phyloP scores from a whole-genome alignment of 2,888 invertebrate species.

The Euclidia mi region DNA sequence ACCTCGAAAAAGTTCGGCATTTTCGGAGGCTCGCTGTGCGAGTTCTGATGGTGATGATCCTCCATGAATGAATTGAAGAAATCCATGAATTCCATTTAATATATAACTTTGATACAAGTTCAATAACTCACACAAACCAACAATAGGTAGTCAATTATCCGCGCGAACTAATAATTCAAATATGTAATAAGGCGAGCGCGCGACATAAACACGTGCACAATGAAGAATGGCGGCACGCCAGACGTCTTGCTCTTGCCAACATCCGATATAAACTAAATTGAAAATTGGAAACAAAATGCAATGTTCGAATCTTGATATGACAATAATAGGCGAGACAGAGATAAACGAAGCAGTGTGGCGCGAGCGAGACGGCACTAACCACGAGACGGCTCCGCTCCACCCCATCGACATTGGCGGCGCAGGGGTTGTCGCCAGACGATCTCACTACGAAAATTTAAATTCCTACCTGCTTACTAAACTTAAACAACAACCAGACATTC shows the following conservation, averaged over 20 bases:
- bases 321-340: conserved; percentile 88
- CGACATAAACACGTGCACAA: conserved; percentile 78
- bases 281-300: conserved; percentile 90
- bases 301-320: conserved; percentile 89
- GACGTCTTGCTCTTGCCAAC: conserved; percentile 87
- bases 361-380: conserved; percentile 69
- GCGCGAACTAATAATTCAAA: conserved; percentile 63
- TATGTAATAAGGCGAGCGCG: conserved; percentile 61
- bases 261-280: conserved; percentile 90
- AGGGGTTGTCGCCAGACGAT: conserved; percentile 88
- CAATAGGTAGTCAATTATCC: conserved; percentile 49
- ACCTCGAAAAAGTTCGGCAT: conserved; percentile 86
- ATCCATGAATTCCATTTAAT: conserved; percentile 84
- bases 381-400: conserved; percentile 85
- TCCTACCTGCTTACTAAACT: conserved; percentile 78
- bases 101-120: conserved; percentile 51
- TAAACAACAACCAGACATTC: conserved; percentile 60
- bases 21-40: conserved; percentile 76
- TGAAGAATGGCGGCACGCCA: conserved; percentile 79
- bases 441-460: conserved; percentile 84
- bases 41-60: conserved; percentile 70
- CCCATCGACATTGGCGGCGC: conserved; percentile 81
- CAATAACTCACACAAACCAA: conserved; percentile 64
- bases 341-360: conserved; percentile 67
- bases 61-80: conserved; percentile 81